A percentile compares a stretch with the other conserved stretches of the same genome.
These are phyloP conservation scores for Cherax destructor DNA, from an alignment of 1,140 invertebrate genomes.

Conservation along the genomic window DNA sequence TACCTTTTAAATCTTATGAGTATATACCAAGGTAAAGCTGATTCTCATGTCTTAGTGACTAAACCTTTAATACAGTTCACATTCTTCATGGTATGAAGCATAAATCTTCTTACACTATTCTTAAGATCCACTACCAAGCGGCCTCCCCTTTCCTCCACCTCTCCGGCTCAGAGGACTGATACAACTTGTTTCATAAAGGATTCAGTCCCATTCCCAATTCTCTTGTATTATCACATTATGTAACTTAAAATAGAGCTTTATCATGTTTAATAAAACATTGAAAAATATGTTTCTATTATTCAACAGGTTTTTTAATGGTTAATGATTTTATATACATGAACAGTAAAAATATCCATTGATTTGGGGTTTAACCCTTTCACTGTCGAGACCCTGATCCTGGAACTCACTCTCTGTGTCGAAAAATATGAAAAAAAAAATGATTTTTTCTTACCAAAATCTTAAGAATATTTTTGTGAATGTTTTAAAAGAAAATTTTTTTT, in stretches of 20 bases:
- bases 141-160: neutral
- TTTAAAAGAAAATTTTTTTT: too few species aligned
- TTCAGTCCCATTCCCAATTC: slow-evolving; percentile 49
- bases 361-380: too few species aligned
- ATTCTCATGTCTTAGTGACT: slow-evolving; percentile 24
- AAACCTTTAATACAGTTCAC: neutral
- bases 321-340: too few species aligned
- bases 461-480: too few species aligned
- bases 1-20: neutral
- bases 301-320: too few species aligned
- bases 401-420: too few species aligned
- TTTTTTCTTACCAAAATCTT: too few species aligned
- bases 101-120: slow-evolving; percentile 21
- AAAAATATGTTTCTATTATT: slow-evolving; percentile 13
- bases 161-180: slow-evolving; percentile 44
- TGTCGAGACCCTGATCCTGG: too few species aligned
- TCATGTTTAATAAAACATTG: slow-evolving; percentile 63
- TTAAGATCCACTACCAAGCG: slow-evolving; percentile 13
- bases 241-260: slow-evolving; percentile 67
- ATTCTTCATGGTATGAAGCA: slow-evolving; percentile 22
- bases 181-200: slow-evolving; percentile 45
- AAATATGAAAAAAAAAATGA: too few species aligned
- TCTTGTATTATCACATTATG: slow-evolving; percentile 60
- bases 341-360: too few species aligned
- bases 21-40: neutral